Evolutionary conservation across 2,797 vertebrate genomes (phyloP), one percentile per base, ranked within the genome.

Genomic region (Epinephelus awoara): DNA sequence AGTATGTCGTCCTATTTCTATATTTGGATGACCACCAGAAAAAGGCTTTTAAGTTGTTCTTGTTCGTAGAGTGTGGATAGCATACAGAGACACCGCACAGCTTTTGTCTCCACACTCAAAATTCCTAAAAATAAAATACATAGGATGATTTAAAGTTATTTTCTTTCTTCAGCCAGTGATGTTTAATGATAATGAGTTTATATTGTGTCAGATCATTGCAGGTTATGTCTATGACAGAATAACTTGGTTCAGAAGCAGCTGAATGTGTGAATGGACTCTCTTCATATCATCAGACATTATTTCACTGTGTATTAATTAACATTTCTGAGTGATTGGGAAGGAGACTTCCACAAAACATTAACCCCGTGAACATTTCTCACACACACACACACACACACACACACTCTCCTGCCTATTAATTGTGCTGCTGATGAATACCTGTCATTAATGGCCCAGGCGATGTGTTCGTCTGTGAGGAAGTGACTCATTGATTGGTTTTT

Each of bases 401-500:
- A 10, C 88, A 75, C 84, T 81, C 69, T 56, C 76, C 71, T 80
- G 54, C 75, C 80, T 87, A 92, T 93, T 91, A 92, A 91, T 92
- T 89, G 82, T 61, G 44, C 65, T 56, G 67, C 82, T 94, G 91
- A 94, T 92, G 91, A 93, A 92, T 88, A 89, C 86, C 79, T 89
- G 83, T 79, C 84, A 91, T 89, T 89, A 92, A 86, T 65, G 83
- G 75, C 59, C 83, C 18, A 58, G 72, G 78, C 67, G 79, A 74
- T 75, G 77, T 89, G 89, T 89, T 86, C 85, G 75, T 86, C 72
- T 75, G 67, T 40, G 21, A 85, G 81, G 72, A 84, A 86, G 86
- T 83, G 84, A 88, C 72, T 84, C 87, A 82, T 85, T 88, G 92
- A 93, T 94, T 92, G 91, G 61, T 87, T 95, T 93, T 94, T 93